phyloP scores from a whole-genome alignment of 1,140 invertebrate species.

The Zaprionus ghesquierei region DNA sequence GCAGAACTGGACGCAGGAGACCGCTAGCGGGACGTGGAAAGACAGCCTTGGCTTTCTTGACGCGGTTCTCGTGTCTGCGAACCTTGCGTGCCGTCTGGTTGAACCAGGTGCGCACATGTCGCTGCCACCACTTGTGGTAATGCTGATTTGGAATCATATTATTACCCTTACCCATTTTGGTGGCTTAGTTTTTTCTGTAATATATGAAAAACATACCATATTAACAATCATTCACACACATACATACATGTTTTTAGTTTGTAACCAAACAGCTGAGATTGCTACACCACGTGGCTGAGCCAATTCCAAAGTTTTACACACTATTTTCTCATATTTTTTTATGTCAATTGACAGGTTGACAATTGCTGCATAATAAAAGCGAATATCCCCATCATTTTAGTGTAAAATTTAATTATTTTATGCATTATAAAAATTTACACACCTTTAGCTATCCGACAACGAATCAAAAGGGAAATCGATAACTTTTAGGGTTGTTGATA shows the following conservation, averaged over 20 bases:
- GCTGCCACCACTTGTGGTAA: constrained; percentile 99
- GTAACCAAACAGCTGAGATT: constrained; percentile 50
- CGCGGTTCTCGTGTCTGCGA: constrained; percentile 91
- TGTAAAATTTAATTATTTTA: constrained; percentile 33
- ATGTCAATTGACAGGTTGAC: background rate
- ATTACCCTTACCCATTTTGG: constrained; percentile 93
- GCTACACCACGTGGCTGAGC: constrained; percentile 62
- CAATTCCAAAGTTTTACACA: constrained; percentile 30
- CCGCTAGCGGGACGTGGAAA: constrained; percentile 96
- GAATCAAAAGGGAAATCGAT: constrained; percentile 82
- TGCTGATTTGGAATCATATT: constrained; percentile 99
- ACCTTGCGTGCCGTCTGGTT: constrained; percentile 98
- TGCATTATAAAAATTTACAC: constrained; percentile 52
- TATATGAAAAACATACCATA: background rate
- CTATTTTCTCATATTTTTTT: constrained; percentile 7
- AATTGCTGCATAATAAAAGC: background rate
- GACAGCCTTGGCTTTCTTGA: constrained; percentile 95
- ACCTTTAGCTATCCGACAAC: constrained; percentile 82
- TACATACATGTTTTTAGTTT: constrained; percentile 9
- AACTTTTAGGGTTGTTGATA: no score
- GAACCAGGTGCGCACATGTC: constrained; percentile 99
- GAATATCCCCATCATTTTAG: background rate
- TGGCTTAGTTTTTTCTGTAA: constrained; percentile 71
- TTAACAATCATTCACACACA: constrained; percentile 30
- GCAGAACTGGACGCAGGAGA: constrained; percentile 94